These are phyloP conservation scores for Opisthocomus hoazin DNA, from an alignment of 2,113 vertebrate genomes.

Conservation along the genomic window DNA sequence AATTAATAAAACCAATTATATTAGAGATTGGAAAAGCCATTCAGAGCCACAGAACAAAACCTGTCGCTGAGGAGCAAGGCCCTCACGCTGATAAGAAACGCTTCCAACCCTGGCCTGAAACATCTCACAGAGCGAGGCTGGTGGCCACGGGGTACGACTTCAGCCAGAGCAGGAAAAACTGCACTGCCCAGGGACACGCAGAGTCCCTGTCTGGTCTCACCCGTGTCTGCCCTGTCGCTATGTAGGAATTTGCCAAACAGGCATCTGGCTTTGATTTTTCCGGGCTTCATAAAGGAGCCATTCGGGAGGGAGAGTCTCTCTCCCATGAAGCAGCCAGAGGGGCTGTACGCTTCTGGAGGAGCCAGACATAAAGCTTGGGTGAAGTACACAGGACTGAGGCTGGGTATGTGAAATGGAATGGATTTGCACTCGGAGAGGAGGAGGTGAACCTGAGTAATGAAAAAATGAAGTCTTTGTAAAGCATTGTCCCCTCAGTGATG, in stretches of 20 bases:
- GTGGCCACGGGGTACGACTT: rapidly evolving
- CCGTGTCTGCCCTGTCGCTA: not conserved
- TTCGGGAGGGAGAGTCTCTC: not conserved
- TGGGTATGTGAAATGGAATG: not conserved
- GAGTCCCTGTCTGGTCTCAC: not conserved
- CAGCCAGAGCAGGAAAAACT: not conserved
- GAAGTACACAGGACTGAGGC: not conserved
- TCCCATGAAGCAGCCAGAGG: not conserved
- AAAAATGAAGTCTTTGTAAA: not conserved
- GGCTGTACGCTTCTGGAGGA: not conserved
- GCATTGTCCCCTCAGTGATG: not conserved
- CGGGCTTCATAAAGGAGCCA: not conserved
- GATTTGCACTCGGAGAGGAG: not conserved
- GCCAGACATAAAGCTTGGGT: not conserved
- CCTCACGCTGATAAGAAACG: not conserved
- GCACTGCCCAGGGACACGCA: not conserved
- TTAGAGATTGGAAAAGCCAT: not conserved
- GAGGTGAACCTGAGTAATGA: not conserved
- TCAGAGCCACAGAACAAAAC: not conserved
- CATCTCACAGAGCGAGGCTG: not conserved
- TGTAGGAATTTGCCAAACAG: not conserved
- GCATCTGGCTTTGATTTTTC: not conserved
- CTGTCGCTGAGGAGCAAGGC: not conserved
- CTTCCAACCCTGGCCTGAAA: not conserved
- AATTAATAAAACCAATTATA: not conserved